Conservation (phyloP, 2,113 vertebrate species). For the Cariama cristata region DNA sequence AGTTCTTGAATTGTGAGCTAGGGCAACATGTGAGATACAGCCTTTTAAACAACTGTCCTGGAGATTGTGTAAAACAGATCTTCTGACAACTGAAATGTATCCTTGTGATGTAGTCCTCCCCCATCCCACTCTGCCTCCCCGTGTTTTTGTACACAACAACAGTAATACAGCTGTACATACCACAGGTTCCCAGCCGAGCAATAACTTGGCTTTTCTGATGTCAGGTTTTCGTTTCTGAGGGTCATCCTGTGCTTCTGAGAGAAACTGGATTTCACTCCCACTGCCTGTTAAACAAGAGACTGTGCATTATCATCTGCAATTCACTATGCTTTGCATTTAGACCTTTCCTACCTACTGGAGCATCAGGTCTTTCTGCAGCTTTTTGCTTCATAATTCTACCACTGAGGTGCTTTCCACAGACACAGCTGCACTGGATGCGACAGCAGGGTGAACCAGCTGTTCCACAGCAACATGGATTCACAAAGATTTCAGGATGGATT, state of each 20-base stretch:
- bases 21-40: not conserved
- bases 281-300: conserved; percentile 77
- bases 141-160: not conserved
- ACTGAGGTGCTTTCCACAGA: not conserved
- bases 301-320: not conserved
- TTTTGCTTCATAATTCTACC: not conserved
- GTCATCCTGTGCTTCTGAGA: conserved; percentile 97
- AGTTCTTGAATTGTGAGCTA: not conserved
- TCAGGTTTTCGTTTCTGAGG: conserved; percentile 96
- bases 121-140: not conserved
- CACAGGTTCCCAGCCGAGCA: conserved; percentile 98
- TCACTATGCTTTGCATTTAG: not conserved
- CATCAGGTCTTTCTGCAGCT: not conserved
- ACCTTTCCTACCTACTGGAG: not conserved
- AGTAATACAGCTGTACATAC: conserved; percentile 73
- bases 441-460: not conserved
- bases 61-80: not conserved
- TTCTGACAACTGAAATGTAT: not conserved
- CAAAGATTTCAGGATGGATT: not conserved
- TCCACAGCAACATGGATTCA: not conserved
- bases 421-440: not conserved
- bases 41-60: not conserved
- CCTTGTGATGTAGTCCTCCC: not conserved
- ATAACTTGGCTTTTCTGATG: conserved; percentile 93
- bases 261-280: conserved; percentile 95